Evolutionary conservation across 2,797 vertebrate genomes (phyloP).

Genomic region (Netta rufina): DNA sequence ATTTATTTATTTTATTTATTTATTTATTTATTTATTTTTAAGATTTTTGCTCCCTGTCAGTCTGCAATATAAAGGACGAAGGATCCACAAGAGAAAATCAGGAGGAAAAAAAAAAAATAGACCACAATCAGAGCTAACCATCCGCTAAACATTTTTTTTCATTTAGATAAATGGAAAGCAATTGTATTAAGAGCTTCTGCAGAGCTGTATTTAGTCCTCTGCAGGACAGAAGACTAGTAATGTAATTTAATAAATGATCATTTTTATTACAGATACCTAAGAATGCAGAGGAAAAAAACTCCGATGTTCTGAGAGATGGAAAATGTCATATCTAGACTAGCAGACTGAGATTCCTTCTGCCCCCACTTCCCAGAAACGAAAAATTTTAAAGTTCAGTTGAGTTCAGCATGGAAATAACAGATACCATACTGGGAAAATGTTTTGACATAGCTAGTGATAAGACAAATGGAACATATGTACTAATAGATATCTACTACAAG

Average conservation of each 20-base stretch:
- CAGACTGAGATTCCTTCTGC: background rate
- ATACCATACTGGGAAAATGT: background rate
- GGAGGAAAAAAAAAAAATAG: background rate
- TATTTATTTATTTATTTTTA: too few relatives aligned
- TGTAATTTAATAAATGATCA: background rate
- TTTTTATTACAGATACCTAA: background rate
- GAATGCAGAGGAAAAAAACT: background rate
- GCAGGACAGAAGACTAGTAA: background rate
- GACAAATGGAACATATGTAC: background rate
- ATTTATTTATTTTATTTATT: too few relatives aligned
- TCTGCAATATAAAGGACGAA: background rate
- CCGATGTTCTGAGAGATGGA: background rate
- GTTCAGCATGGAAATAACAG: background rate
- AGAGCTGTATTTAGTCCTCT: background rate
- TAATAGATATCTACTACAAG: background rate
- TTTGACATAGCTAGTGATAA: background rate
- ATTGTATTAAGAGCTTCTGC: background rate
- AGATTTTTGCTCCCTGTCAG: background rate
- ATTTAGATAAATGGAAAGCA: slow-evolving; percentile 28
- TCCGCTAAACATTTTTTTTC: background rate
- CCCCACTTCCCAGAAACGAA: background rate
- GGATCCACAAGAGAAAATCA: background rate
- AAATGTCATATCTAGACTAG: background rate
- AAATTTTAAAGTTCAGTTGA: background rate
- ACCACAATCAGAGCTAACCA: slow-evolving; percentile 8